phyloP scores from a whole-genome alignment of 1,140 invertebrate genomes.

The Bombus vancouverensis region DNA sequence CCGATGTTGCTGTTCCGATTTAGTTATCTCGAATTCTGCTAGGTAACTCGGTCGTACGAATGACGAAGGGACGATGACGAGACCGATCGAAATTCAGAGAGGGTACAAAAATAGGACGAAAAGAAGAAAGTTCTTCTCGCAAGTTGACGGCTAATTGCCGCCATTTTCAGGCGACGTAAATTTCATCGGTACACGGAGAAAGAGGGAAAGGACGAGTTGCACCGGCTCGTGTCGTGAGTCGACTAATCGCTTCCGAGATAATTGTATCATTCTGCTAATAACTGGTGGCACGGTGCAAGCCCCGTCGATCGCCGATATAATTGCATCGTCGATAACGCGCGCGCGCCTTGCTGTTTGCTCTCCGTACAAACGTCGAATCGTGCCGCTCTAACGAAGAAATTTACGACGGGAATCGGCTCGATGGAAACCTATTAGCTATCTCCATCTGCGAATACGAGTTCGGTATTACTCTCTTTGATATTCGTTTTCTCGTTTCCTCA shows the following conservation, averaged over 20 bases:
- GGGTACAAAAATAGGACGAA: too few species aligned
- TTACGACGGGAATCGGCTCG: slow-evolving; percentile 48
- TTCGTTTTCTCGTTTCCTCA: neutral
- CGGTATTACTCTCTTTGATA: neutral
- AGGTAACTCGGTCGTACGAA: neutral
- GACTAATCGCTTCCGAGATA: slow-evolving; percentile 39
- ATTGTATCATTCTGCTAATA: slow-evolving; percentile 50
- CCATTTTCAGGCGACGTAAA: neutral
- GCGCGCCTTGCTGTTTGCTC: slow-evolving; percentile 36
- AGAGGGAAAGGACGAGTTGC: neutral
- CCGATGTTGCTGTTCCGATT: neutral
- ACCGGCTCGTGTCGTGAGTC: neutral
- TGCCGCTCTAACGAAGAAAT: slow-evolving; percentile 49
- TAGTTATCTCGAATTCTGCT: neutral
- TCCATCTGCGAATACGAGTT: neutral
- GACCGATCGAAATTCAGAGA: neutral
- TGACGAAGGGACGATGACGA: neutral
- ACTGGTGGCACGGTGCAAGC: slow-evolving; percentile 23
- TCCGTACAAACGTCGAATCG: slow-evolving; percentile 24
- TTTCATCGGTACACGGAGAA: neutral
- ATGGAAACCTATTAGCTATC: slow-evolving; percentile 46
- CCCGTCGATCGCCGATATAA: slow-evolving; percentile 52
- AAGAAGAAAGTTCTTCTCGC: too few species aligned
- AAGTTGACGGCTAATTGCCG: neutral
- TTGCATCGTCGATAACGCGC: slow-evolving; percentile 59